phyloP scores from a whole-genome alignment of 2,888 invertebrate species.

The Mantis religiosa region DNA sequence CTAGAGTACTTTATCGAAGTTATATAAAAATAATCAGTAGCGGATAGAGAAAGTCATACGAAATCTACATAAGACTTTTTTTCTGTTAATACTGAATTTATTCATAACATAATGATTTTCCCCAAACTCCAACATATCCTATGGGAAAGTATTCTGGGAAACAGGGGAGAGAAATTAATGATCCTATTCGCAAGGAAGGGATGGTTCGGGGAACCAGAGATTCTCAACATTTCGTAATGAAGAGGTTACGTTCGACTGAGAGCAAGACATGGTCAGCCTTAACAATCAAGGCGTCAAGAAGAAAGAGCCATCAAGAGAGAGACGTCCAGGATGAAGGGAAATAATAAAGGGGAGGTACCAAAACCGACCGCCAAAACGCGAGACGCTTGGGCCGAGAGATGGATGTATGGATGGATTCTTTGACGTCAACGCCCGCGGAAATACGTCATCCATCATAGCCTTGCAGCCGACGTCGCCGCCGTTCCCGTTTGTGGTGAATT shows the following conservation, averaged over 20 bases:
- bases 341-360: background rate
- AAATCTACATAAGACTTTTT: no score
- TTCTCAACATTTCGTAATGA: background rate
- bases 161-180: no score
- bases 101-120: no score
- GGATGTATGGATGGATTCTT: conserved; percentile 22
- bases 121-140: no score
- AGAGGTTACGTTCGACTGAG: background rate
- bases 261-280: background rate
- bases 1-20: no score
- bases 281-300: background rate
- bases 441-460: conserved; percentile 22
- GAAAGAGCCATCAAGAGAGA: background rate
- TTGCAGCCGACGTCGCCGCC: background rate
- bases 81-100: no score
- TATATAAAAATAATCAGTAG: no score
- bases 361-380: background rate
- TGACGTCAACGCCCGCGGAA: conserved; percentile 25
- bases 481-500: conserved; percentile 9
- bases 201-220: background rate
- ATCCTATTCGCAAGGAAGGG: background rate
- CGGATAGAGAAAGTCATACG: no score
- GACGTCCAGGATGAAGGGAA: background rate
- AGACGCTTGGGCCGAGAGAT: background rate
- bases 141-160: no score